A percentile compares a stretch with the other conserved stretches of the same genome.
phyloP scores from a whole-genome alignment of 2,113 vertebrate genomes.

The Pedetes capensis region DNA sequence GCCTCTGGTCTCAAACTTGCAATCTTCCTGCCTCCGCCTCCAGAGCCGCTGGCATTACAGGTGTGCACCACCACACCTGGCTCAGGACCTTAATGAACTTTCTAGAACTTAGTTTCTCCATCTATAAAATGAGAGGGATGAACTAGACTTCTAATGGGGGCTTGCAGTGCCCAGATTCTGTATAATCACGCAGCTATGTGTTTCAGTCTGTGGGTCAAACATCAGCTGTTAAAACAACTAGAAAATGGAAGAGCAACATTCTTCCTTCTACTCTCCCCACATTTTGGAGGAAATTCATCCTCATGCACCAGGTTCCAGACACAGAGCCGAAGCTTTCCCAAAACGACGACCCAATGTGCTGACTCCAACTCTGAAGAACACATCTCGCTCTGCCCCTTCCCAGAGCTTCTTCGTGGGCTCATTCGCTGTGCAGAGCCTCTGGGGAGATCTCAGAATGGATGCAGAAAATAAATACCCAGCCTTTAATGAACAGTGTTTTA shows the following conservation, averaged over 20 bases:
- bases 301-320: not conserved
- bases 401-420: not conserved
- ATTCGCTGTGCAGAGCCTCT: not conserved
- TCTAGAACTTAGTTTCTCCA: not conserved
- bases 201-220: not conserved
- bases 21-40: no score
- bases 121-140: not conserved
- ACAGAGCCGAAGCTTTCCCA: not conserved
- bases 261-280: not conserved
- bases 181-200: not conserved
- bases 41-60: no score
- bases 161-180: not conserved
- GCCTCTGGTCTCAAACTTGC: no score
- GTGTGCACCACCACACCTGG: no score
- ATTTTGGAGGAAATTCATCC: not conserved
- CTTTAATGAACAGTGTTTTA: constrained; percentile 50
- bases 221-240: not conserved
- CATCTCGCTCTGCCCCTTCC: not conserved
- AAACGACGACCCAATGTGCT: not conserved
- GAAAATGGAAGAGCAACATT: not conserved
- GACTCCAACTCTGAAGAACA: not conserved
- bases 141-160: not conserved
- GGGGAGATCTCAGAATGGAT: not conserved
- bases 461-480: constrained; percentile 37
- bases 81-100: no score